Evolutionary conservation across 1,140 invertebrate species (phyloP).

Genomic region (Calliphora vicina): DNA sequence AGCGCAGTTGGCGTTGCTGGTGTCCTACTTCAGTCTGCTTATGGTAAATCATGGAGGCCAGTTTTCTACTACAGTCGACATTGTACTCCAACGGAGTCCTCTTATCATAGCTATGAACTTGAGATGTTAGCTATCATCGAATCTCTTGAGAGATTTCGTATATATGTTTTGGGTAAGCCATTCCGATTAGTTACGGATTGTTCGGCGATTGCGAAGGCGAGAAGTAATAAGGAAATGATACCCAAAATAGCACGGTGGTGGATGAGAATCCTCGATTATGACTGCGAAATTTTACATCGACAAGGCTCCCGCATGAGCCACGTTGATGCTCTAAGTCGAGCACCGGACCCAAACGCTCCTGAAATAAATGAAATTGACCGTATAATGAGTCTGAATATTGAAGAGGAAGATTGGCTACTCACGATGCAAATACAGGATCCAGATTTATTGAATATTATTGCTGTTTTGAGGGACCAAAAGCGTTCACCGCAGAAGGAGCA

Average conservation of each 20-base stretch:
- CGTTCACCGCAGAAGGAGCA: neutral
- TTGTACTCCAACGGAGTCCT: conserved; percentile 54
- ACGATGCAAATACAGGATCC: conserved; percentile 20
- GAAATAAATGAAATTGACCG: neutral
- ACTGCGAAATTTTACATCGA: conserved; percentile 37
- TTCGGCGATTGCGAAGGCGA: conserved; percentile 56
- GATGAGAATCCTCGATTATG: conserved; percentile 37
- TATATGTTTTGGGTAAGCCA: conserved; percentile 55
- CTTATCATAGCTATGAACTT: conserved; percentile 59
- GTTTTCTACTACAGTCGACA: conserved; percentile 47
- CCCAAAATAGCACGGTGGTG: conserved; percentile 47
- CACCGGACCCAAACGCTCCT: neutral
- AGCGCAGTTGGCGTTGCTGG: conserved; percentile 42
- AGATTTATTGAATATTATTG: neutral
- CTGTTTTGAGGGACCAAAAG: neutral
- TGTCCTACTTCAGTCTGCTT: conserved; percentile 41
- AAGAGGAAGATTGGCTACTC: conserved; percentile 13
- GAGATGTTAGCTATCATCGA: conserved; percentile 54
- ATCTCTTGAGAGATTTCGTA: conserved; percentile 52
- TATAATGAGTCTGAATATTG: neutral
- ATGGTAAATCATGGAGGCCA: conserved; percentile 27
- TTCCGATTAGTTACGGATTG: conserved; percentile 62
- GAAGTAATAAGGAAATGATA: conserved; percentile 56
- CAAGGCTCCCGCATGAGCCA: conserved; percentile 38
- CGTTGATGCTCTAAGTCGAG: conserved; percentile 43